Evolutionary conservation across 1,140 invertebrate genomes (phyloP), one percentile per base, ranked within the genome.

Genomic region (Odontomachus brunneus): DNA sequence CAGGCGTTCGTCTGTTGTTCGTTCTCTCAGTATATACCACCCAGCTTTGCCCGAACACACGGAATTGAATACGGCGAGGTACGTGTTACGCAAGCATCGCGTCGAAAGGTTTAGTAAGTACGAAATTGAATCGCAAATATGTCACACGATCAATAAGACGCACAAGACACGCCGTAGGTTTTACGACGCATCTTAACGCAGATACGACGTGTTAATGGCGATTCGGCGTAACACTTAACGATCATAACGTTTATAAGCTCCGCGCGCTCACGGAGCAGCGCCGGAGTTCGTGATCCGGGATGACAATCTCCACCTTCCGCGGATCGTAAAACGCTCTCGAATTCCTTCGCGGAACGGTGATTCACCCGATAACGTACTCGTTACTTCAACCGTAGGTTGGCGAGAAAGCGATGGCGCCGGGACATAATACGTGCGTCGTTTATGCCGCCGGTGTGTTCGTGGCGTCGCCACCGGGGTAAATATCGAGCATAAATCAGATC

Each of bases 191-290:
- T 71, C 65, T 78, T 29, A 15, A 15, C 22, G 63, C 63, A 44
- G 49, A 69, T 78, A 78, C 62, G 62, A 78, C 49, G 63, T 78
- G 75, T 57, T 78, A 78, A 78, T 69, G 63, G 63, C 22, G 22
- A 78, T 69, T 69, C 22, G 75, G 57, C 22, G 63, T 78, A 44
- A 57, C 33, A 67, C 44, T 78, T 57, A 57, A 78, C 62, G 65
- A 78, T 78, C 63, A 22, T 69, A 57, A 69, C 33, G 22, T 78
- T 67, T 57, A 67, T 26, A 78, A 67, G 49, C 63, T 26, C 29
- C 0, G 3, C 3, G 26, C 12, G 63, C 38, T 15, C 59, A 33
- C 59, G 24, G n/a, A n/a, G n/a, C n/a, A n/a, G n/a, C n/a, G n/a
- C n/a, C n/a, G n/a, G n/a, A n/a, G n/a, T n/a, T n/a, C n/a, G n/a